Evolutionary conservation across 2,797 vertebrate genomes (phyloP).

Genomic region (Babyrousa celebensis): DNA sequence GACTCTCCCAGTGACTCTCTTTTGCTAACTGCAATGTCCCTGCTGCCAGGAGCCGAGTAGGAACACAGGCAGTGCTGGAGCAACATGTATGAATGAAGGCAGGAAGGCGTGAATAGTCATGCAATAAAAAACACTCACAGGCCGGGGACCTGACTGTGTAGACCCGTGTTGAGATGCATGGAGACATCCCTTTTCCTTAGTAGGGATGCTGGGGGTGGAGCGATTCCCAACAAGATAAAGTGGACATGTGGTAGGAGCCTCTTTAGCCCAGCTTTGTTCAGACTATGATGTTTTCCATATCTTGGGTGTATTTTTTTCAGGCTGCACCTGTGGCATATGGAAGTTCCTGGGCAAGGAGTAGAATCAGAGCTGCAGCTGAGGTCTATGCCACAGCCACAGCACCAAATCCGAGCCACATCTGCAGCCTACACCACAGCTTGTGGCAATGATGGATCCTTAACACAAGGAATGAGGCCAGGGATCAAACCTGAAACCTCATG

Average conservation of each 20-base stretch:
- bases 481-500: too few species aligned
- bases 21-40: background rate
- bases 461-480: too few species aligned
- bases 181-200: rapidly evolving
- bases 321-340: too few species aligned
- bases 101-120: background rate
- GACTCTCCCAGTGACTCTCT: background rate
- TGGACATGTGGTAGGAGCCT: too few species aligned
- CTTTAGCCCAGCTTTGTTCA: background rate
- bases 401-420: too few species aligned
- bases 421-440: too few species aligned
- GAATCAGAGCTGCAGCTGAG: too few species aligned
- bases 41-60: background rate
- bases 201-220: rapidly evolving
- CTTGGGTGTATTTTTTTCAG: background rate
- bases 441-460: too few species aligned
- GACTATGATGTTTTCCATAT: background rate
- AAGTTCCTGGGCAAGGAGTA: too few species aligned
- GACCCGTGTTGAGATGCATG: rapidly evolving
- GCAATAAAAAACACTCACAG: too few species aligned
- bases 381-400: too few species aligned
- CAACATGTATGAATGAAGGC: background rate
- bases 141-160: background rate
- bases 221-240: background rate
- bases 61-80: background rate